Percentiles rank a stretch among this genome's conserved stretches.
Conservation (phyloP, 2,888 invertebrate genomes). For the Eledone cirrhosa region DNA sequence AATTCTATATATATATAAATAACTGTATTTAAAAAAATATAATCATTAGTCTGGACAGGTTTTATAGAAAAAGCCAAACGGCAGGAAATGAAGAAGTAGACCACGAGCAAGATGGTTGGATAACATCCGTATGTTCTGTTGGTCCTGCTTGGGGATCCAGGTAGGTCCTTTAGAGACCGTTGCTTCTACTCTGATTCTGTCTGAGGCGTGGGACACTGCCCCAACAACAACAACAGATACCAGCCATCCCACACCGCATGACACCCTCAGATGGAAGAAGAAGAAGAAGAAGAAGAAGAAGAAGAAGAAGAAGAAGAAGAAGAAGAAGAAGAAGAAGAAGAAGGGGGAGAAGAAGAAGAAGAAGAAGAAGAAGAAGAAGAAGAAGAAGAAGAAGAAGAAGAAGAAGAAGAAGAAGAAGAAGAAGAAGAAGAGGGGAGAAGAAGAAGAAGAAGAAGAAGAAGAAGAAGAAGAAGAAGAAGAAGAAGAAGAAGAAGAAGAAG, state of each 20-base stretch:
- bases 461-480: background rate
- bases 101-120: too few species aligned
- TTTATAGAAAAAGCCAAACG: background rate
- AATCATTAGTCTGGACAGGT: too few species aligned
- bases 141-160: too few species aligned
- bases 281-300: too few species aligned
- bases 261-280: too few species aligned
- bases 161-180: background rate
- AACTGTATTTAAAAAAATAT: too few species aligned
- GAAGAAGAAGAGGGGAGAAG: background rate
- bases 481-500: too few species aligned
- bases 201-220: background rate
- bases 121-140: too few species aligned
- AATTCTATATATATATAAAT: too few species aligned
- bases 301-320: background rate
- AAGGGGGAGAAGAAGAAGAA: background rate
- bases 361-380: background rate
- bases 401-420: background rate
- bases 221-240: background rate
- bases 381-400: background rate
- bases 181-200: background rate
- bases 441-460: background rate
- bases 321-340: background rate
- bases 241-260: too few species aligned
- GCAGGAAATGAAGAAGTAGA: too few species aligned